Percentiles rank a stretch among this genome's conserved stretches.
Conservation (phyloP, 2,888 invertebrate species). For the Sphaeridia pumilis region DNA sequence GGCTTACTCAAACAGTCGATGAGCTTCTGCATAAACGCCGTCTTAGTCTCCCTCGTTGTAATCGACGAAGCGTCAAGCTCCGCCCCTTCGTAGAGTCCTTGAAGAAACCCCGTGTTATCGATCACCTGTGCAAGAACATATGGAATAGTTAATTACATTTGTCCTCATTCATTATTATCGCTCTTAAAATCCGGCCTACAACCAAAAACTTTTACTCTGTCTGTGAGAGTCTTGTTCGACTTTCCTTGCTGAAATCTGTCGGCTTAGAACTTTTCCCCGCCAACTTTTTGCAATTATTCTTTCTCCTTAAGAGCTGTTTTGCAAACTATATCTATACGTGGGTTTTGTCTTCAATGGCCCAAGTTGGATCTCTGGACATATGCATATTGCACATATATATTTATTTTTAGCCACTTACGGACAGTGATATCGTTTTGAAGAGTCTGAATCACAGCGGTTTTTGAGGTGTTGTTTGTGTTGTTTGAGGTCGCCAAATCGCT, state of each 20-base stretch:
- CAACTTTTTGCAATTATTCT: too few species aligned
- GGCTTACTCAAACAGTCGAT: conserved; percentile 65
- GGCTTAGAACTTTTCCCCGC: neutral
- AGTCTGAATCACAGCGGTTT: conserved; percentile 97
- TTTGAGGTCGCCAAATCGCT: conserved; percentile 78
- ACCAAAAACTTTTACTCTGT: neutral
- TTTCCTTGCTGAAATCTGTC: neutral
- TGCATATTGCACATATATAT: too few species aligned
- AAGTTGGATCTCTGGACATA: neutral
- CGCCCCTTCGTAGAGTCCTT: conserved; percentile 65
- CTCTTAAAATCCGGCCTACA: too few species aligned
- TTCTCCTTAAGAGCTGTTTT: too few species aligned
- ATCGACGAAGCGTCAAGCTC: conserved; percentile 80
- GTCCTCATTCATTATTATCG: neutral
- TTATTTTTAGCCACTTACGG: too few species aligned
- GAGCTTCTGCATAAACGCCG: conserved; percentile 69
- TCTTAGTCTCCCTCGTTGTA: conserved; percentile 81
- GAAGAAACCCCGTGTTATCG: conserved; percentile 74
- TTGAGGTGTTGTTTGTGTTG: conserved; percentile 79
- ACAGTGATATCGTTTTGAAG: conserved; percentile 79
- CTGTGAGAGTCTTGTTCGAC: neutral
- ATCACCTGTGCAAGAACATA: conserved; percentile 53
- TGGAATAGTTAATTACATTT: neutral
- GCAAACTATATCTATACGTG: too few species aligned
- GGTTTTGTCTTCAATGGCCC: too few species aligned